These are phyloP conservation scores for Chionodraco myersi DNA, from an alignment of 2,113 vertebrate species.

Conservation along the genomic window DNA sequence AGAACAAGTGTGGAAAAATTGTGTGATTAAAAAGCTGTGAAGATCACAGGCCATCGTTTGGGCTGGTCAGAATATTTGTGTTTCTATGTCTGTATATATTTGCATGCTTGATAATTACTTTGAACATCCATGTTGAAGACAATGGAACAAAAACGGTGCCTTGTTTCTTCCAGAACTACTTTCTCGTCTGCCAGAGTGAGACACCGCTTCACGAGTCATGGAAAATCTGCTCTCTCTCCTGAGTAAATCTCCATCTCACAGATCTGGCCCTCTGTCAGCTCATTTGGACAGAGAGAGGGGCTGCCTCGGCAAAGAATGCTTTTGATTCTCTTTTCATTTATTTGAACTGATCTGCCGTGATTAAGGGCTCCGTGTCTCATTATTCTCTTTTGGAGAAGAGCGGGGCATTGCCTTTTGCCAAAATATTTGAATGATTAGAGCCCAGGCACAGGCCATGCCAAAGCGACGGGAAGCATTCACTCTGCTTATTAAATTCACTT, in stretches of 20 bases:
- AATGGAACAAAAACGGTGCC: slow-evolving; percentile 53
- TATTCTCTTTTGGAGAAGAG: slow-evolving; percentile 84
- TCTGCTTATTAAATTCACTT: slow-evolving; percentile 94
- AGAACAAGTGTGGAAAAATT: slow-evolving; percentile 62
- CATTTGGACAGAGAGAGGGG: slow-evolving; percentile 89
- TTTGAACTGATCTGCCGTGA: slow-evolving; percentile 98
- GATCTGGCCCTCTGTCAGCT: slow-evolving; percentile 91
- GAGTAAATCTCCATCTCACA: slow-evolving; percentile 80
- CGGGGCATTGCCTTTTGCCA: slow-evolving; percentile 87
- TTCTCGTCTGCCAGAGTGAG: slow-evolving; percentile 62
- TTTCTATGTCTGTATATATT: slow-evolving; percentile 39
- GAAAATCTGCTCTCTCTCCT: slow-evolving; percentile 73
- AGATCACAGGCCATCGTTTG: slow-evolving; percentile 39
- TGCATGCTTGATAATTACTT: slow-evolving; percentile 54
- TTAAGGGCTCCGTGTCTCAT: slow-evolving; percentile 91
- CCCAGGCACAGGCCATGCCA: slow-evolving; percentile 88
- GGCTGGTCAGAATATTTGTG: slow-evolving; percentile 59
- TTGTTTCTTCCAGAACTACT: slow-evolving; percentile 55
- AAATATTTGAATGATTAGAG: slow-evolving; percentile 99
- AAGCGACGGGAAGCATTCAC: slow-evolving; percentile 92
- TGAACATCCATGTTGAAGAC: slow-evolving; percentile 59
- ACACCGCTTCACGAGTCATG: slow-evolving; percentile 60
- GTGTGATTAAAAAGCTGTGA: slow-evolving; percentile 71
- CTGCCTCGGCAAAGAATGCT: slow-evolving; percentile 86
- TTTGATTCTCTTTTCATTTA: slow-evolving; percentile 98